Evolutionary conservation across 2,113 vertebrate genomes (phyloP).

Genomic region (Halcyon malimbica): DNA sequence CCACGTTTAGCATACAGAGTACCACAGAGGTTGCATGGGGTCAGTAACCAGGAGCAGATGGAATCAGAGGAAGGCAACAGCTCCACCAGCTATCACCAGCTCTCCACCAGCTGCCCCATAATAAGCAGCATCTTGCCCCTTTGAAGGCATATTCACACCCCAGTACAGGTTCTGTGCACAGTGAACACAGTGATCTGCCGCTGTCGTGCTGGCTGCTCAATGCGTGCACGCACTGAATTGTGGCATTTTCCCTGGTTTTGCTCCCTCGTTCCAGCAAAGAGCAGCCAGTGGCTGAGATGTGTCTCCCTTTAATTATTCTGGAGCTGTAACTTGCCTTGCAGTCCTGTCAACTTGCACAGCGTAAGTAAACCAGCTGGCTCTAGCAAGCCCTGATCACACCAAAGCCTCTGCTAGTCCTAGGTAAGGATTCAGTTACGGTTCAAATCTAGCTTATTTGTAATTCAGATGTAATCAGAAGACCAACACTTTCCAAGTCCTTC

Average conservation of each 20-base stretch:
- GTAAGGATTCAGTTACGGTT: background rate
- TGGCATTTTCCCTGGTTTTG: background rate
- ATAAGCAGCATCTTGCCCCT: background rate
- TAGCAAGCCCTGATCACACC: background rate
- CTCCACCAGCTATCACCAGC: background rate
- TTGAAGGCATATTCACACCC: rapidly evolving
- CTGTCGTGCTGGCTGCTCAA: background rate
- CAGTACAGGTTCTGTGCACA: background rate
- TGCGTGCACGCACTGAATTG: background rate
- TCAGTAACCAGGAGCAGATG: background rate
- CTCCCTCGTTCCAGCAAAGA: background rate
- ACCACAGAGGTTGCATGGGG: background rate
- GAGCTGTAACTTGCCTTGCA: background rate
- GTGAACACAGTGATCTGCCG: background rate
- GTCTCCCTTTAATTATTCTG: background rate
- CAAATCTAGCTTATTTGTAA: background rate
- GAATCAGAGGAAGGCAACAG: background rate
- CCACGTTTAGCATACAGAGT: background rate
- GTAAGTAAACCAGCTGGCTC: background rate
- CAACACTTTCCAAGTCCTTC: background rate
- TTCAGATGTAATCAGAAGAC: background rate
- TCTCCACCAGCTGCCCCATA: background rate
- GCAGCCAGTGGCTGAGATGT: background rate
- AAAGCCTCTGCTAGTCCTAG: background rate
- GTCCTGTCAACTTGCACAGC: background rate